These are phyloP conservation scores for Schizaphis graminum DNA, from an alignment of 2,888 invertebrate genomes.

Conservation along the genomic window DNA sequence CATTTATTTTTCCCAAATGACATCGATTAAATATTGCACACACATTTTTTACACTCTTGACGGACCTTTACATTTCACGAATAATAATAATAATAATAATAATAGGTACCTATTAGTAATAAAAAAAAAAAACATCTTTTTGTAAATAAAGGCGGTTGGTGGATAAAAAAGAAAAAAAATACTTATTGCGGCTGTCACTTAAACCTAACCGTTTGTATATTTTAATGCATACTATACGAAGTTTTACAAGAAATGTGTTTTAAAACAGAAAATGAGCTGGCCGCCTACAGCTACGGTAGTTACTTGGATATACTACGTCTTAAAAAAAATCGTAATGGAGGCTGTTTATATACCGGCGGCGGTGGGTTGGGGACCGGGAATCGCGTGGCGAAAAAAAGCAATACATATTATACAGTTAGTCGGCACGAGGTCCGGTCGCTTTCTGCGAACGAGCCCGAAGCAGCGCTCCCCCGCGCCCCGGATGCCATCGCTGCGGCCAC, in stretches of 20 bases:
- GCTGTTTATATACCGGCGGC: background rate
- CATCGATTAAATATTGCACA: background rate
- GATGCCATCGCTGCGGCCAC: background rate
- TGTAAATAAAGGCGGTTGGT: background rate
- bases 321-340: background rate
- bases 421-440: slow-evolving; percentile 12
- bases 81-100: too few species aligned
- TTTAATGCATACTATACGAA: background rate
- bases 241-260: background rate
- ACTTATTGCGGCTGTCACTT: background rate
- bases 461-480: background rate
- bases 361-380: background rate
- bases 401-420: background rate
- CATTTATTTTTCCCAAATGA: slow-evolving; percentile 17
- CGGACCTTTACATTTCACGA: background rate
- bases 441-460: background rate
- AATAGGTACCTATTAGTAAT: background rate
- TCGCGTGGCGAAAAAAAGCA: slow-evolving; percentile 22
- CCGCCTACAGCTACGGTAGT: background rate
- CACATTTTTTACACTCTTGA: background rate
- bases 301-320: background rate
- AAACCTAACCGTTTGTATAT: background rate
- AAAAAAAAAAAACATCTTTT: background rate
- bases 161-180: background rate
- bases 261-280: background rate